These are phyloP conservation scores for Percopsis transmontana DNA, from an alignment of 2,113 vertebrate genomes.

Conservation along the genomic window DNA sequence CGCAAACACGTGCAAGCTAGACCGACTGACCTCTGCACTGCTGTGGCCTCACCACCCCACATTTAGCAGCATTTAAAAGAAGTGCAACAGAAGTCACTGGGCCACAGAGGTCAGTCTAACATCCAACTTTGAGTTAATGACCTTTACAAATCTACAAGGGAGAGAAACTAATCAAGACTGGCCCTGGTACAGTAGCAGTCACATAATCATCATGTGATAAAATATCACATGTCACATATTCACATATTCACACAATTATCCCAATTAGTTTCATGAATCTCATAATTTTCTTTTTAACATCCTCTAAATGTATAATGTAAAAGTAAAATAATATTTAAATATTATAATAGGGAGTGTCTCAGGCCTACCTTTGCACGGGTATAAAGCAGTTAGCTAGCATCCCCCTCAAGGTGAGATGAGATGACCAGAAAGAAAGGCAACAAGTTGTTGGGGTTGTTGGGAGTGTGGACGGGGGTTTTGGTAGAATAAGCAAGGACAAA, in stretches of 20 bases:
- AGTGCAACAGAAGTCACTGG: constrained; percentile 10
- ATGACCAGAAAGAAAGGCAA: constrained; percentile 29
- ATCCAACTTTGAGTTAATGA: constrained; percentile 11
- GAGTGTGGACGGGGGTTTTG: constrained; percentile 42
- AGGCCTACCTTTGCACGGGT: too few relatives aligned
- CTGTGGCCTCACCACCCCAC: constrained; percentile 61
- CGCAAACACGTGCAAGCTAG: constrained; percentile 61
- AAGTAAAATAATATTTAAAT: too few relatives aligned
- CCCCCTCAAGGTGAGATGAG: neutral
- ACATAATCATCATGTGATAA: too few relatives aligned
- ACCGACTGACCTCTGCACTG: constrained; percentile 54
- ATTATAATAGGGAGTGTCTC: too few relatives aligned
- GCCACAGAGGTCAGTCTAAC: constrained; percentile 17
- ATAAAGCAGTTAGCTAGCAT: neutral
- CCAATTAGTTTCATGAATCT: too few relatives aligned
- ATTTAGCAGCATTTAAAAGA: constrained; percentile 44
- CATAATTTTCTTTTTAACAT: too few relatives aligned
- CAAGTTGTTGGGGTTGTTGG: constrained; percentile 5
- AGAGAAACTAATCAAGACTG: too few relatives aligned
- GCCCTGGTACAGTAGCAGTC: too few relatives aligned
- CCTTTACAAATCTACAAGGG: too few relatives aligned
- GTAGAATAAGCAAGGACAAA: constrained; percentile 74
- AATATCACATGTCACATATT: too few relatives aligned
- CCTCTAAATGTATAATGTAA: too few relatives aligned
- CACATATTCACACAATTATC: too few relatives aligned